Percentiles rank a stretch among this genome's conserved stretches.
These are phyloP conservation scores for Melanitta fusca DNA, from an alignment of 2,797 vertebrate species.

Conservation along the genomic window DNA sequence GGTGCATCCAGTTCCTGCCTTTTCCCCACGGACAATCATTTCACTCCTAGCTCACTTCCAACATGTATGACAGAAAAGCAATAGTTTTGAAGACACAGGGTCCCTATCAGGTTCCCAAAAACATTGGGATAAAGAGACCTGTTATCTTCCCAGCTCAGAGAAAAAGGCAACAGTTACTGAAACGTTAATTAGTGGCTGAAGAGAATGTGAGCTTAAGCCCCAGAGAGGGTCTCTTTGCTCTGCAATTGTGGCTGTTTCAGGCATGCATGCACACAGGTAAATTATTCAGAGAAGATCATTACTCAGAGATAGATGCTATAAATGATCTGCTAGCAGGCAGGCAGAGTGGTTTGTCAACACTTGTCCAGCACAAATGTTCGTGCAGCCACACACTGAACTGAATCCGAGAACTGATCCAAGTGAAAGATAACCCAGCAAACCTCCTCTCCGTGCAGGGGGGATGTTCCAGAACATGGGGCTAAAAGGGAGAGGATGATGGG, in stretches of 20 bases:
- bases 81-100: neutral
- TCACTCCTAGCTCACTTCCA: neutral
- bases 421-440: neutral
- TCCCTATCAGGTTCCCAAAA: neutral
- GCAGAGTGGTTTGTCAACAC: neutral
- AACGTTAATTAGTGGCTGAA: neutral
- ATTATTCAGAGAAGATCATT: too few relatives aligned
- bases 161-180: neutral
- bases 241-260: too few relatives aligned
- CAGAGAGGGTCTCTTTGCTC: too few relatives aligned
- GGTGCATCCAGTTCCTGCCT: neutral
- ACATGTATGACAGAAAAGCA: neutral
- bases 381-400: neutral
- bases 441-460: fast-evolving
- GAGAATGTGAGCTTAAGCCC: neutral
- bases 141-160: neutral
- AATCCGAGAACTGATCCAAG: neutral
- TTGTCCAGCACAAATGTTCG: neutral
- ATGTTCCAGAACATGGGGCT: neutral
- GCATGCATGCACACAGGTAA: too few relatives aligned
- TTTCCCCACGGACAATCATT: neutral
- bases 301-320: too few relatives aligned
- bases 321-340: neutral
- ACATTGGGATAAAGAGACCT: neutral
- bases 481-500: neutral